phyloP scores from a whole-genome alignment of 2,797 vertebrate genomes.

The Phoxinus dragarum region DNA sequence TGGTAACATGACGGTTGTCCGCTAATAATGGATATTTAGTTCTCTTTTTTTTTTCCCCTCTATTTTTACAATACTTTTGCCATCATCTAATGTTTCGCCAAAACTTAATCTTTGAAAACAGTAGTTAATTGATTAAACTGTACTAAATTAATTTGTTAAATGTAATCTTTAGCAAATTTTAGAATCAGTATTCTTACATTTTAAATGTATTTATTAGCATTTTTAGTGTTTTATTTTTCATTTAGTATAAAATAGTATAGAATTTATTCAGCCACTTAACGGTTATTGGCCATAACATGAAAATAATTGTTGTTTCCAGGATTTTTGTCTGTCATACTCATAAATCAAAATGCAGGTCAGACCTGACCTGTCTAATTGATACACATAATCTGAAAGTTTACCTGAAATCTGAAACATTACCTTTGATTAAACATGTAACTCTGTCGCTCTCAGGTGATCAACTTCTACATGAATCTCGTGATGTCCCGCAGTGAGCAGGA shows the following conservation, averaged over 20 bases:
- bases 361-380: background rate
- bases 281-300: background rate
- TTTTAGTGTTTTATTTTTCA: background rate
- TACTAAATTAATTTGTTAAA: background rate
- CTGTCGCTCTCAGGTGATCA: constrained; percentile 81
- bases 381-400: background rate
- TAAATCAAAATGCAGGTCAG: background rate
- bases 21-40: background rate
- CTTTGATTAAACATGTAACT: background rate
- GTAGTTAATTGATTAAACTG: background rate
- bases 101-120: background rate
- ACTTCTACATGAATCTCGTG: constrained; percentile 93
- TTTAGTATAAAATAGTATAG: background rate
- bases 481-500: constrained; percentile 81
- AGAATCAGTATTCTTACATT: background rate
- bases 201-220: background rate
- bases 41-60: background rate
- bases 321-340: background rate
- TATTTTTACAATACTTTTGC: background rate
- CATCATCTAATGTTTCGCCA: background rate
- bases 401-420: background rate
- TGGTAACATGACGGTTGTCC: background rate
- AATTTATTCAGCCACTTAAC: background rate
- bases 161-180: background rate
- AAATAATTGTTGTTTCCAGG: background rate